phyloP scores from a whole-genome alignment of 2,113 vertebrate genomes.

The Syrrhaptes paradoxus region DNA sequence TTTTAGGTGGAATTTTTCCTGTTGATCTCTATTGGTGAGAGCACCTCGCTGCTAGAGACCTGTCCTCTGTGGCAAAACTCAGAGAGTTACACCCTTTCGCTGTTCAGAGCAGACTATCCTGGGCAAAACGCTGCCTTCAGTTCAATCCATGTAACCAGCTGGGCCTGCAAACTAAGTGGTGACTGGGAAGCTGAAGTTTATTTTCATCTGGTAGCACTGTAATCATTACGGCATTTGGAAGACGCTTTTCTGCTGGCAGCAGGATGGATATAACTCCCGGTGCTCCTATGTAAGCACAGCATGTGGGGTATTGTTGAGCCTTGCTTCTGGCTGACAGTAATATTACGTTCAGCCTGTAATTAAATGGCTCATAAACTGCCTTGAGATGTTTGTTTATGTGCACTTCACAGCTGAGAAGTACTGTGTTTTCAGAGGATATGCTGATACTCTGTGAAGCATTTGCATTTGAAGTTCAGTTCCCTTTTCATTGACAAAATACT shows the following conservation, averaged over 20 bases:
- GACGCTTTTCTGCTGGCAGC: constrained; percentile 5
- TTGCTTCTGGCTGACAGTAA: constrained; percentile 5
- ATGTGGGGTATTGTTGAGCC: constrained; percentile 29
- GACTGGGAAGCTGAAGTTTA: not conserved
- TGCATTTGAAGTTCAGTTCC: not conserved
- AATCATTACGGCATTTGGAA: not conserved
- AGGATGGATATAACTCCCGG: not conserved
- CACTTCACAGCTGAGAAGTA: not conserved
- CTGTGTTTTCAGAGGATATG: not conserved
- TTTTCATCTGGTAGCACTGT: not conserved
- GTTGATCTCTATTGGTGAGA: not conserved
- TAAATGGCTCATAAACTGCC: constrained; percentile 61
- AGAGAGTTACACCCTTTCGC: not conserved
- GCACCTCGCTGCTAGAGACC: not conserved
- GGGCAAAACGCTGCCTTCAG: not conserved
- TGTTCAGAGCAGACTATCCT: fast-evolving
- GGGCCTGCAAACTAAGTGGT: not conserved
- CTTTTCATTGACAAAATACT: not conserved
- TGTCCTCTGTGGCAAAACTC: not conserved
- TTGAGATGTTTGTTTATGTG: constrained; percentile 46
- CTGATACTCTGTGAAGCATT: not conserved
- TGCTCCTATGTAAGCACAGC: constrained; percentile 45
- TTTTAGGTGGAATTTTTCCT: not conserved
- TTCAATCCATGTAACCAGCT: not conserved
- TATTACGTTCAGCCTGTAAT: constrained; percentile 25